Base-by-base conservation (phyloP, 2,888 invertebrate species). In the Lapara coniferarum region DNA sequence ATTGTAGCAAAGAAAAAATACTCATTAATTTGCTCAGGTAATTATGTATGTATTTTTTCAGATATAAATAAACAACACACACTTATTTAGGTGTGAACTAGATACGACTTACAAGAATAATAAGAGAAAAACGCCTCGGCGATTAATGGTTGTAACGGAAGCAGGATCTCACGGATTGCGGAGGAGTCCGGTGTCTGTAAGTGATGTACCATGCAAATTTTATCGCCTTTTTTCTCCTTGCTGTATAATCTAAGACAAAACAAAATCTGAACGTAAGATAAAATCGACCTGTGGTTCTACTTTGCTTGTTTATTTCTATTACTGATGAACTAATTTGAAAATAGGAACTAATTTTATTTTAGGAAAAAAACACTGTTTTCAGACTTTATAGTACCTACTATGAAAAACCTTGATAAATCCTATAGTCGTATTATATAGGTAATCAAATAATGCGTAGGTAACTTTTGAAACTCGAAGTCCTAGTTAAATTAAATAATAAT, bases 141-240 rank as follows among this genome's bases (percentile, higher is more conserved):
- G 49, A 63, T 63, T 63, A 16, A 49, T 49, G 63, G 49, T 13
- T 49, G 63, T 63, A 63, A 13, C 57, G 46, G 49, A 63, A 63
- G 19, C 19, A 19, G 49, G 12, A 63, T 63, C 46, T 6, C 12
- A 16, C 10, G 46, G 19, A 46, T 63, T 63, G 19, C 16, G 19
- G 46, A 19, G 49, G 25, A 46, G 16, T 59, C 59, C 46, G 46
- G 49, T 63, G 63, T 63, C 49, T 46, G 49, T 63, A 63, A 63
- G 19, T 19, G 63, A 49, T 49, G 49, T 63, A 63, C 19, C 63
- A 63, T 63, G 63, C 63, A 63, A 63, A 63, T 63, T 63, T 63
- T 63, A 63, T 49, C 16, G 49, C 49, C 49, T 19, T 49, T 56
- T 10, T 13, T 13, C 49, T 46, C 16, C 49, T 19, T 12, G 19